Conservation (phyloP, 2,113 vertebrate species). For the Pseudorhombus dupliciocellatus region DNA sequence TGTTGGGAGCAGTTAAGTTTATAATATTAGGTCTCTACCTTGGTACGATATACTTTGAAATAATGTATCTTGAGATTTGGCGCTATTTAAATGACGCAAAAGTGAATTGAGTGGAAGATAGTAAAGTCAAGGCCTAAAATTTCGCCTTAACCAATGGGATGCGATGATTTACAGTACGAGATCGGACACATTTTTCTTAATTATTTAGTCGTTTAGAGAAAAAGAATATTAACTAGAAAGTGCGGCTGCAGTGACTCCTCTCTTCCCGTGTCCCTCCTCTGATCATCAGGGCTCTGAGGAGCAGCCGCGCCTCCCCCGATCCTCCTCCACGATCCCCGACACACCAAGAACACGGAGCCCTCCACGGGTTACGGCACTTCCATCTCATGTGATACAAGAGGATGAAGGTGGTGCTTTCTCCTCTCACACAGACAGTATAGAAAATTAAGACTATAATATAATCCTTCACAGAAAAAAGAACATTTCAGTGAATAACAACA, state of each 20-base stretch:
- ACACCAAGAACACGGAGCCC: slow-evolving; percentile 32
- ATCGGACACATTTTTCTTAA: too few relatives aligned
- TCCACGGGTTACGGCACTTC: too few relatives aligned
- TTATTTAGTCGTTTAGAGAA: too few relatives aligned
- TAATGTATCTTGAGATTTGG: too few relatives aligned
- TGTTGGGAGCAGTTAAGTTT: too few relatives aligned
- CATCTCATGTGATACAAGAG: not conserved
- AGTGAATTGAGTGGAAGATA: not conserved
- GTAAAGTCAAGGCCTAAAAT: not conserved
- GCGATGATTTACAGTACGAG: not conserved
- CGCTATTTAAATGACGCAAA: not conserved
- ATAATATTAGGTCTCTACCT: too few relatives aligned
- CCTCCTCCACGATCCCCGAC: slow-evolving; percentile 50
- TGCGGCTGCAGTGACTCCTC: not conserved
- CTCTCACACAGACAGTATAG: not conserved
- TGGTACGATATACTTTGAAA: too few relatives aligned
- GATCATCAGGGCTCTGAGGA: slow-evolving; percentile 60
- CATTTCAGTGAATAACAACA: too few relatives aligned
- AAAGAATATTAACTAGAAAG: not conserved
- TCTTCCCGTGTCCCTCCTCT: slow-evolving; percentile 56
- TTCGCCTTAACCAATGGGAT: not conserved
- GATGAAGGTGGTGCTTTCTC: not conserved
- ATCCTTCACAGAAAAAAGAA: too few relatives aligned
- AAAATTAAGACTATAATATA: too few relatives aligned
- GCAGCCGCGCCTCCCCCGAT: slow-evolving; percentile 48